Base-by-base conservation (phyloP, 1,140 invertebrate species). In the Sminthurinus signatus region DNA sequence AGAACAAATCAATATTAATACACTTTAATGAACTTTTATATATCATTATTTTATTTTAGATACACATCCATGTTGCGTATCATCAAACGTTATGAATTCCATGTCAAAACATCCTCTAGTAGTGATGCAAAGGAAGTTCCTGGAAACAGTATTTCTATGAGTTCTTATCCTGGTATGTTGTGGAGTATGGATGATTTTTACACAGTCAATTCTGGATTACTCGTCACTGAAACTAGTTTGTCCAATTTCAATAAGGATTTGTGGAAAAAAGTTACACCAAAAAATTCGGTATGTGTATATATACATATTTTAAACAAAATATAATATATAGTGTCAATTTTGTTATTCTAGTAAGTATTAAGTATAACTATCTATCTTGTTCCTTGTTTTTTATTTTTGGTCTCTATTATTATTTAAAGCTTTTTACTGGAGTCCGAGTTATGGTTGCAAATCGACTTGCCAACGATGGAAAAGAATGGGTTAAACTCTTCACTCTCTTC, bases 141-240 rank as follows among this genome's bases (percentile, higher is more conserved):
- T 1, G 87, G 87, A 0, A 76, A 77, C 58, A 81, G 83, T 8
- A 82, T 91, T 60, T 82, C 84, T 10, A 91, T 94, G 76, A 88
- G 91, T 1, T 88, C 91, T 0, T 96, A 95, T 76, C 92, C 93
- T 0, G 93, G 89, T 17, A 82, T 86, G 0, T 73, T 96, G 1
- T 86, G 85, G 36, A 95, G 92, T 29, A 85, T 87, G 50, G 93
- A 96, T 75, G 93, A 96, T 72, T 93, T 88, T 75, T 95, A 94
- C 73, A 75, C 85, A 12, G 76, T 81, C 29, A 83, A 81, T 12
- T 80, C 84, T 43, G 85, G 86, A 12, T 74, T 89, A 73, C 81
- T 85, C 21, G 74, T 80, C 0, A 77, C 83, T 56, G 88, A 90
- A 78, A 89, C 88, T 27, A 89, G 87, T 3, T 86, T 88, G 65